Conservation (phyloP, 1,140 invertebrate genomes). For the Andricus grossulariae region DNA sequence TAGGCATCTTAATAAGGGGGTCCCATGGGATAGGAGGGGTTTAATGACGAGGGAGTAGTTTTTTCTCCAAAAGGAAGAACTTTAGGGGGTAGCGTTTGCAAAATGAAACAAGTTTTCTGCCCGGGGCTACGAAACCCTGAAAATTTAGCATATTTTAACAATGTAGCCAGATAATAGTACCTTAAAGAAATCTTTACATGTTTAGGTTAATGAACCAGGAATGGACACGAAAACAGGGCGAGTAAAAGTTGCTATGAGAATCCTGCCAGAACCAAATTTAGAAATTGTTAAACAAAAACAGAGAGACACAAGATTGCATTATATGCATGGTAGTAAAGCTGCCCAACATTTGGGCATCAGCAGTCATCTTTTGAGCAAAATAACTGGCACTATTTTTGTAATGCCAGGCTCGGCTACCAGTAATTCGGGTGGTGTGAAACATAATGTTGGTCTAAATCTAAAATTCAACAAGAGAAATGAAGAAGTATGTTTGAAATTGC, state of each 20-base stretch:
- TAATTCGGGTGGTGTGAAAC: constrained; percentile 74
- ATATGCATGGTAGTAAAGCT: constrained; percentile 62
- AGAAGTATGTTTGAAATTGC: constrained; percentile 76
- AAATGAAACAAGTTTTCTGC: too few species aligned
- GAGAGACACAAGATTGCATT: constrained; percentile 50
- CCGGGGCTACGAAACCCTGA: too few species aligned
- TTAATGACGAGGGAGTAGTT: too few species aligned
- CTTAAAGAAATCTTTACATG: constrained; percentile 10
- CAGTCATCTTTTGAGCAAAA: constrained; percentile 83
- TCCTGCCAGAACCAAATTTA: constrained; percentile 75
- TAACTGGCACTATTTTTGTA: constrained; percentile 89
- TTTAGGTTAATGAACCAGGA: constrained; percentile 69
- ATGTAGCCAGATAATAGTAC: too few species aligned
- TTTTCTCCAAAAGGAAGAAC: too few species aligned
- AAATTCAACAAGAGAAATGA: constrained; percentile 90
- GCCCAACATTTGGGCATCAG: constrained; percentile 81
- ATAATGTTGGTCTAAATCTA: constrained; percentile 93
- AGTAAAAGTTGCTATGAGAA: constrained; percentile 76
- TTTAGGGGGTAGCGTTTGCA: too few species aligned
- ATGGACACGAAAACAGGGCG: constrained; percentile 72
- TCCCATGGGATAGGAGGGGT: too few species aligned
- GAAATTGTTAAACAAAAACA: constrained; percentile 53
- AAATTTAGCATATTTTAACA: not conserved
- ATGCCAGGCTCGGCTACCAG: constrained; percentile 62
- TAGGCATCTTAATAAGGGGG: too few species aligned